A percentile compares a stretch with the other conserved stretches of the same genome.
These are phyloP conservation scores for Tetrapedia diversipes DNA, from an alignment of 2,888 invertebrate species.

Conservation along the genomic window DNA sequence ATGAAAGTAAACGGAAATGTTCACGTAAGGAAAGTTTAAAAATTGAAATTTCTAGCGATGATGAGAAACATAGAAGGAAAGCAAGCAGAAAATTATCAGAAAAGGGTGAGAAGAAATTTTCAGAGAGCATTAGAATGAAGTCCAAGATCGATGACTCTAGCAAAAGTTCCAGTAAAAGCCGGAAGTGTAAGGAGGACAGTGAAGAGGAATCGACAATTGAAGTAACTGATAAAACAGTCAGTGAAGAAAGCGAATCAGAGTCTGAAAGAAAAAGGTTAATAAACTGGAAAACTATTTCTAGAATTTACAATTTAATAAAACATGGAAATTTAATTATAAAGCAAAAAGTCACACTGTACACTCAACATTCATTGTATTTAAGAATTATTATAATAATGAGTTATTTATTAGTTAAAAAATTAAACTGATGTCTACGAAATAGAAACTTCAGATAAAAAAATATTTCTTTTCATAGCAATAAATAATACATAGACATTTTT, in stretches of 20 bases:
- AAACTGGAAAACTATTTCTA: not conserved
- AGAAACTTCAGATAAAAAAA: constrained; percentile 1
- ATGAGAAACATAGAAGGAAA: constrained; percentile 53
- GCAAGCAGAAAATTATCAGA: constrained; percentile 45
- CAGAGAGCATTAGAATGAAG: constrained; percentile 41
- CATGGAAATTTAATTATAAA: not conserved
- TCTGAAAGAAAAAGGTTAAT: constrained; percentile 69
- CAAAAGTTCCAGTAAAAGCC: constrained; percentile 63
- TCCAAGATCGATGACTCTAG: constrained; percentile 59
- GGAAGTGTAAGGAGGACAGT: constrained; percentile 69
- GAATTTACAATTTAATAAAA: not conserved
- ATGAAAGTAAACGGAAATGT: constrained; percentile 67
- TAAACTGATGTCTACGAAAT: constrained; percentile 4
- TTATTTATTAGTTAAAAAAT: constrained; percentile 7
- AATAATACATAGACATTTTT: not conserved
- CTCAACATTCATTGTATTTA: not conserved
- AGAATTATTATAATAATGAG: not conserved
- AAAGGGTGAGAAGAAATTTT: constrained; percentile 54
- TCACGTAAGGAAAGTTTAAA: constrained; percentile 64
- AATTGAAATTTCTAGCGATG: constrained; percentile 62
- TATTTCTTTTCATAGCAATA: not conserved
- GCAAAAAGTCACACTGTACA: not conserved
- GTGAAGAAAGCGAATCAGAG: constrained; percentile 72
- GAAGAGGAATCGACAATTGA: constrained; percentile 70
- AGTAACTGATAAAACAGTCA: constrained; percentile 64